Percentiles rank a stretch among this genome's conserved stretches.
Evolutionary conservation across 2,797 vertebrate genomes (phyloP).

Genomic region (Rhynchonycteris naso): DNA sequence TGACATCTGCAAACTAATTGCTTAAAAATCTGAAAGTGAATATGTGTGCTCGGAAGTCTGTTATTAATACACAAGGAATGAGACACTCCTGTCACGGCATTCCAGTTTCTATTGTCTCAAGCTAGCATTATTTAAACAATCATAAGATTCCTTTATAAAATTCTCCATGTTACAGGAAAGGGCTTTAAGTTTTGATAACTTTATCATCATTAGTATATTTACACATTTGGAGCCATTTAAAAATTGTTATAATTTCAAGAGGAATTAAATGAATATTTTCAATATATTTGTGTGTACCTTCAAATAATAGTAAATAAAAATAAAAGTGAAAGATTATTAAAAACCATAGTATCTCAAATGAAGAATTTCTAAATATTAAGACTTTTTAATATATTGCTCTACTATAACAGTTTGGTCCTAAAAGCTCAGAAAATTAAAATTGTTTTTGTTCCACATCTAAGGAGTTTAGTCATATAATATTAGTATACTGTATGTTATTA

Average conservation of each 20-base stretch:
- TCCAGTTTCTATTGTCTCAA: constrained; percentile 53
- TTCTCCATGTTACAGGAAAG: background rate
- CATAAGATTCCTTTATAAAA: background rate
- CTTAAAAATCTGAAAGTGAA: constrained; percentile 84
- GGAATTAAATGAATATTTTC: background rate
- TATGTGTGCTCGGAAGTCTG: constrained; percentile 81
- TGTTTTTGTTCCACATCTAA: background rate
- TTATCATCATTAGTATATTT: background rate
- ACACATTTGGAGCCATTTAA: background rate
- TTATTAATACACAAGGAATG: constrained; percentile 70
- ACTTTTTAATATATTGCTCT: background rate
- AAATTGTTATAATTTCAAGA: constrained; percentile 42
- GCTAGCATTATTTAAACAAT: background rate
- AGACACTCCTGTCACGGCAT: background rate
- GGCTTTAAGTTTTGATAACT: constrained; percentile 2
- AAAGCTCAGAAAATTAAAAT: constrained; percentile 26
- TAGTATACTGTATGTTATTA: background rate
- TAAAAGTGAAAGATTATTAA: constrained; percentile 5
- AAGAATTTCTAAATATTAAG: constrained; percentile 33
- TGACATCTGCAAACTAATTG: constrained; percentile 87
- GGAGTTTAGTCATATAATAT: background rate
- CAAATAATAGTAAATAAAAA: background rate
- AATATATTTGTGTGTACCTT: background rate
- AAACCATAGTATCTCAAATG: background rate
- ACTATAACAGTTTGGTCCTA: background rate